Conservation (phyloP, 2,797 vertebrate genomes). For the Pangasius djambal region DNA sequence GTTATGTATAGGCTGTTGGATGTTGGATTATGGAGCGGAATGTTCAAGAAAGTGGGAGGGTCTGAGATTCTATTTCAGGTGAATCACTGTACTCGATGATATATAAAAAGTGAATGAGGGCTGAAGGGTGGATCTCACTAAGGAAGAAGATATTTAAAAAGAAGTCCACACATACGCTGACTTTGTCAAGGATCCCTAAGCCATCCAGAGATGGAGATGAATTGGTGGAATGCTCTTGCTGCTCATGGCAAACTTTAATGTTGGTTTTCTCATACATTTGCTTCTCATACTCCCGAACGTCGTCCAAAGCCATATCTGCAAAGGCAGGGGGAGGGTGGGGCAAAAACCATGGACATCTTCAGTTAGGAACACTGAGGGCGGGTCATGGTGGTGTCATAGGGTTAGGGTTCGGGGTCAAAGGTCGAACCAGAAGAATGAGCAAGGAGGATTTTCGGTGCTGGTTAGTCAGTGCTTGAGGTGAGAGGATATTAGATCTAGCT, state of each 20-base stretch:
- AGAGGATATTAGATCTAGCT: conserved; percentile 23
- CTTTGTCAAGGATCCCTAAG: conserved; percentile 92
- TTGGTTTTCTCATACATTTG: conserved; percentile 99
- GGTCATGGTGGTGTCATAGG: conserved; percentile 40
- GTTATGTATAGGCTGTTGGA: background rate
- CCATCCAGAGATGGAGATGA: conserved; percentile 92
- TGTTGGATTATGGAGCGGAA: conserved; percentile 17
- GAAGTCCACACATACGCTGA: conserved; percentile 88
- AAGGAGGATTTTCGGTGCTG: background rate
- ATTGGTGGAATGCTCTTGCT: conserved; percentile 79
- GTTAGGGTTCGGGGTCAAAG: conserved; percentile 29
- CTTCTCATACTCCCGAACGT: conserved; percentile 97
- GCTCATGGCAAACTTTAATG: conserved; percentile 98
- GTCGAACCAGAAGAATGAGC: conserved; percentile 5
- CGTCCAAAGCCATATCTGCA: conserved; percentile 99
- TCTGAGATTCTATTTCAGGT: background rate
- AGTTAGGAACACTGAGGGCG: conserved; percentile 38
- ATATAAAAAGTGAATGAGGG: conserved; percentile 37
- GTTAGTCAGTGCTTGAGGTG: conserved; percentile 27
- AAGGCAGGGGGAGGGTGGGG: conserved; percentile 64
- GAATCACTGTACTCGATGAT: background rate
- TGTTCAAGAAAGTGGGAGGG: background rate
- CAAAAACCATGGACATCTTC: conserved; percentile 44
- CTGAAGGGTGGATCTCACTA: conserved; percentile 68
- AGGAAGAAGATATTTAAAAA: conserved; percentile 67